Conservation (phyloP, 2,113 vertebrate species). For the Scolopax mira region DNA sequence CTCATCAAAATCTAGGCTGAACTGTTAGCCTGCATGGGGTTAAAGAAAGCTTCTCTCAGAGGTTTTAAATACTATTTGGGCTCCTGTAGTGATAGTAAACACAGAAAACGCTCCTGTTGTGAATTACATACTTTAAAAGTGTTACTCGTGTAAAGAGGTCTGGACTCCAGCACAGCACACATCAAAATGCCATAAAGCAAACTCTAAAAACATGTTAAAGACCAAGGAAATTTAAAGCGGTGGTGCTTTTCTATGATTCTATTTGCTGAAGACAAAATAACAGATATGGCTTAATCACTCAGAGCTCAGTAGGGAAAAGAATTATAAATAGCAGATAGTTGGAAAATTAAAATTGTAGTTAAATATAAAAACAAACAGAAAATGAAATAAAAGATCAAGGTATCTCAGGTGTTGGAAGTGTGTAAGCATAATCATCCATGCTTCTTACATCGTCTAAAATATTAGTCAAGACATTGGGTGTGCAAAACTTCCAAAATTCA, state of each 20-base stretch:
- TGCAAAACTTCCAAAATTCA: neutral
- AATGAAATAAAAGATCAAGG: neutral
- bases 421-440: neutral
- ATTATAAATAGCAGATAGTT: neutral
- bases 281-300: neutral
- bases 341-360: neutral
- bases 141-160: neutral
- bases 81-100: slow-evolving; percentile 25
- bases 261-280: neutral
- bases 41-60: slow-evolving; percentile 33
- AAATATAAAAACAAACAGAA: neutral
- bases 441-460: neutral
- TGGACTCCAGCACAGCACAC: neutral
- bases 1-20: neutral
- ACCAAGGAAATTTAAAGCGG: neutral
- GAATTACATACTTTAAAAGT: slow-evolving; percentile 11
- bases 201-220: neutral
- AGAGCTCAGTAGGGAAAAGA: neutral
- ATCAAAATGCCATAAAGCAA: neutral
- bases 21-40: neutral
- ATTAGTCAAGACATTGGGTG: neutral
- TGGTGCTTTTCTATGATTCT: neutral
- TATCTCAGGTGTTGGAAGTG: neutral
- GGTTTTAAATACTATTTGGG: neutral
- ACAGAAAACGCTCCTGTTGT: slow-evolving; percentile 9